Conservation (phyloP, 2,888 invertebrate genomes). For the Bombylius major region DNA sequence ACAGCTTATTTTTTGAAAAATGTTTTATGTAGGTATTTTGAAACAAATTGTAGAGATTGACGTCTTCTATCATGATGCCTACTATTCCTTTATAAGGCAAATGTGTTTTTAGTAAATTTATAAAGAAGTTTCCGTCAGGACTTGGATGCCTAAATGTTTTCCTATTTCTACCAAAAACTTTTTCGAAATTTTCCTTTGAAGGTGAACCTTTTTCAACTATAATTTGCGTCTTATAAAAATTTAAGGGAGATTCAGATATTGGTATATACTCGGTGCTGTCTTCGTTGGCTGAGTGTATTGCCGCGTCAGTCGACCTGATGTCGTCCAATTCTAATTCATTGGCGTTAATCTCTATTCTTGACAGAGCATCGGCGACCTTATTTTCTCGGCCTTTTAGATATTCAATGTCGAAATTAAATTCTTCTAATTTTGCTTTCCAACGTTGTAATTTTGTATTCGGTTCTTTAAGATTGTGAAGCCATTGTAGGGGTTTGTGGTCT, state of each 20-base stretch:
- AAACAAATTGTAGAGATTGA: background rate
- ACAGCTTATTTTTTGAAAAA: background rate
- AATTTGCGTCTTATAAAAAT: background rate
- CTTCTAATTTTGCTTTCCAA: slow-evolving; percentile 16
- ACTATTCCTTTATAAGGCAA: too few species aligned
- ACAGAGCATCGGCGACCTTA: slow-evolving; percentile 7
- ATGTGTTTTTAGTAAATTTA: too few species aligned
- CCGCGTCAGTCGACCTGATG: background rate
- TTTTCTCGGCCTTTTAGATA: slow-evolving; percentile 14
- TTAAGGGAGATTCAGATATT: background rate
- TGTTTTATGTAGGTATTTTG: background rate
- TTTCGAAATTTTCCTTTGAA: too few species aligned
- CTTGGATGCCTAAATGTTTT: too few species aligned
- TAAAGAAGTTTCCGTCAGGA: too few species aligned
- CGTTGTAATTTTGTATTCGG: slow-evolving; percentile 25
- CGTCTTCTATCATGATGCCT: too few species aligned
- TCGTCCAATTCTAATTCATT: background rate
- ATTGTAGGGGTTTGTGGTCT: slow-evolving; percentile 28
- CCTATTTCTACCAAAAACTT: too few species aligned
- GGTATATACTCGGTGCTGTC: background rate
- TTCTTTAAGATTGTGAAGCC: slow-evolving; percentile 28
- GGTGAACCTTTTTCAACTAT: background rate
- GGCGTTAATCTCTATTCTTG: slow-evolving; percentile 1
- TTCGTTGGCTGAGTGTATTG: too few species aligned
- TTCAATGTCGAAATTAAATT: slow-evolving; percentile 16